Percentiles rank a stretch among this genome's conserved stretches.
Evolutionary conservation across 2,888 invertebrate genomes (phyloP).

Genomic region (Bugula neritina): DNA sequence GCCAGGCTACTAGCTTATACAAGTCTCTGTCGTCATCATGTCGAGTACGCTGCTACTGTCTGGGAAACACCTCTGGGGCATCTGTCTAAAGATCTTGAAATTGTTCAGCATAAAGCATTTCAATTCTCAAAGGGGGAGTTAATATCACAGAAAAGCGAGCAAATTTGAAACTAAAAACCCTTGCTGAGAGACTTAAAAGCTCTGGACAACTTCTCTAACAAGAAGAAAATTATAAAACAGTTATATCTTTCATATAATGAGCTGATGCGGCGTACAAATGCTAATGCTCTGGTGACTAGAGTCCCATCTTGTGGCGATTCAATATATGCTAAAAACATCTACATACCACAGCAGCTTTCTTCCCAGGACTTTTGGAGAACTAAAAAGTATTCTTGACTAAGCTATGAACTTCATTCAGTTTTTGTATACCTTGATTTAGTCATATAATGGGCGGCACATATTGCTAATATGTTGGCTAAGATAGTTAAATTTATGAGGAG

Average conservation of each 20-base stretch:
- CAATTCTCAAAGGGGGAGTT: background rate
- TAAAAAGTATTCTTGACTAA: no score
- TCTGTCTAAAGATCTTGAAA: background rate
- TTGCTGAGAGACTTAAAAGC: background rate
- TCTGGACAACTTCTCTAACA: background rate
- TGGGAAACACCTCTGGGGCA: background rate
- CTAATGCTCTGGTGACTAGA: background rate
- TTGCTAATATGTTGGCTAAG: no score
- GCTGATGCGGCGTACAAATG: background rate
- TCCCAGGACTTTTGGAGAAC: background rate
- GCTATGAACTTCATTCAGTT: no score
- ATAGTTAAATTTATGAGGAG: no score
- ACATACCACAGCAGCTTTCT: background rate
- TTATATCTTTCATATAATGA: background rate
- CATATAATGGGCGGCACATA: no score
- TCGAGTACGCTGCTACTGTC: background rate
- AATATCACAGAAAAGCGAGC: background rate
- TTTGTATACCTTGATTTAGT: no score
- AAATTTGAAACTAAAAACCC: background rate
- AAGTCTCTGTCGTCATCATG: no score
- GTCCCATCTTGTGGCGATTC: background rate
- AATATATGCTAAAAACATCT: background rate
- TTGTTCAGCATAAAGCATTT: conserved; percentile 1
- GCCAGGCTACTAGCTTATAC: background rate
- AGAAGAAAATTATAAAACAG: conserved; percentile 3